A percentile compares a stretch with the other conserved stretches of the same genome.
Evolutionary conservation across 2,888 invertebrate genomes (phyloP).

Genomic region (Imbricaverruca yamaguchii): DNA sequence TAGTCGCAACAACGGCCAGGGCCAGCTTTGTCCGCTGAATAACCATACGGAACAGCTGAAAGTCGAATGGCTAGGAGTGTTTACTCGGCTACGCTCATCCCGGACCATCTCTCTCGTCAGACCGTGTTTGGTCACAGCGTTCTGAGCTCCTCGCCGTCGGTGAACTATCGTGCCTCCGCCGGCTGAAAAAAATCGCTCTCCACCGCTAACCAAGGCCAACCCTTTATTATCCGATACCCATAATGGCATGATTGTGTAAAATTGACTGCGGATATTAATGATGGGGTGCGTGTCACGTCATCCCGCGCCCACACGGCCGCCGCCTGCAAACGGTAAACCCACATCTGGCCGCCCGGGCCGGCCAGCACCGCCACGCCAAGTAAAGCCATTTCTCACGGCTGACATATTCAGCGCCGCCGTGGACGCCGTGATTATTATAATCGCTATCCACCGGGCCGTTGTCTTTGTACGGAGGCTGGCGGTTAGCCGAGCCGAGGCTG

Average conservation of each 20-base stretch:
- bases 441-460: not conserved
- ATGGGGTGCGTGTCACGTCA: not conserved
- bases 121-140: too few species aligned
- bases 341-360: not conserved
- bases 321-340: slow-evolving; percentile 4
- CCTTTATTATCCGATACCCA: not conserved
- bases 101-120: too few species aligned
- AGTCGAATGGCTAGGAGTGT: too few species aligned
- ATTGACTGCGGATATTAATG: not conserved
- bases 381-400: slow-evolving; percentile 15
- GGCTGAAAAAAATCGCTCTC: not conserved
- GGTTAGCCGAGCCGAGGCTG: not conserved
- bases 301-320: too few species aligned
- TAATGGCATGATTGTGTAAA: not conserved
- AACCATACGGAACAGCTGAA: too few species aligned
- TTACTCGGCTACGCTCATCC: too few species aligned
- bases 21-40: too few species aligned
- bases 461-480: not conserved
- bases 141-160: too few species aligned
- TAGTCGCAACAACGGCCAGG: too few species aligned
- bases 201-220: not conserved
- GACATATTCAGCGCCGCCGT: slow-evolving; percentile 10
- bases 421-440: slow-evolving; percentile 7
- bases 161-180: too few species aligned
- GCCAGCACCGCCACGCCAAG: not conserved